Percentiles rank a stretch among this genome's conserved stretches.
These are phyloP conservation scores for Cryptoblepharus egeriae DNA, from an alignment of 2,797 vertebrate species.

Conservation along the genomic window DNA sequence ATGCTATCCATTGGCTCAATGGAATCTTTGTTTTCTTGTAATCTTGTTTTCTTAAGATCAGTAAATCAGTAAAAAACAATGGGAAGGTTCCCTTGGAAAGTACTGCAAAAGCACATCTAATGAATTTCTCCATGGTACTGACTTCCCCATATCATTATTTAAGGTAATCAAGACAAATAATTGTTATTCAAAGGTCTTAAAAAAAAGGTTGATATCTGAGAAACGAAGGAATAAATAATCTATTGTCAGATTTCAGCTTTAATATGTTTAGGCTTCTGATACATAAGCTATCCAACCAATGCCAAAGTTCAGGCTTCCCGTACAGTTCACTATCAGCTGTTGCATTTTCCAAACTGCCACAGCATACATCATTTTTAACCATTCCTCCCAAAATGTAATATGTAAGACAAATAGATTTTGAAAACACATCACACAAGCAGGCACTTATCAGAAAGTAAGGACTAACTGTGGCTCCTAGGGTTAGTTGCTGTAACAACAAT, in stretches of 20 bases:
- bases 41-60: too few relatives aligned
- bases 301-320: background rate
- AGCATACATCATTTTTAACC: background rate
- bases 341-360: background rate
- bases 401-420: background rate
- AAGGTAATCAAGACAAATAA: slow-evolving; percentile 10
- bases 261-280: background rate
- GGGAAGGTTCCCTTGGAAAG: background rate
- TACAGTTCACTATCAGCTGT: background rate
- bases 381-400: too few relatives aligned
- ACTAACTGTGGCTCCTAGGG: background rate
- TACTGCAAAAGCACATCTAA: background rate
- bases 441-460: too few relatives aligned
- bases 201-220: background rate
- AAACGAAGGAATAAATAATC: slow-evolving; percentile 8
- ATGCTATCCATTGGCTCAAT: too few relatives aligned
- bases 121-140: background rate
- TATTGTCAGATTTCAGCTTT: slow-evolving; percentile 13
- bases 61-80: slow-evolving; percentile 27
- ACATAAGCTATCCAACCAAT: background rate
- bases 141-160: slow-evolving; percentile 8
- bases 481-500: background rate
- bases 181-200: background rate
- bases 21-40: too few relatives aligned
- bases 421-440: background rate